A percentile compares a stretch with the other conserved stretches of the same genome.
These are phyloP conservation scores for Paramisgurnus dabryanus DNA, from an alignment of 2,113 vertebrate species.

Conservation along the genomic window DNA sequence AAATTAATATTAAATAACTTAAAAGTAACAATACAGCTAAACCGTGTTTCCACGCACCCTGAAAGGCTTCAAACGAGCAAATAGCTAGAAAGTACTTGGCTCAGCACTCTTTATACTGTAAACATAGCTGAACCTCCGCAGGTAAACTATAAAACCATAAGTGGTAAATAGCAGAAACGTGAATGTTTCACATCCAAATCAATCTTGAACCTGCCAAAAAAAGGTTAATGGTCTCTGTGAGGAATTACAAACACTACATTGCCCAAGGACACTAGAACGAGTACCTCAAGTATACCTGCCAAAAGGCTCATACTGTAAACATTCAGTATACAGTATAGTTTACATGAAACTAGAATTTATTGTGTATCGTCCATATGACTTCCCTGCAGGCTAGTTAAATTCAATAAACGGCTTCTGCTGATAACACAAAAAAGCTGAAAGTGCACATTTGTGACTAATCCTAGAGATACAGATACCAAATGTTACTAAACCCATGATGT, in stretches of 20 bases:
- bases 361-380: too few species aligned
- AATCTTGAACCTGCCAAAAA: not conserved
- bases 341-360: not conserved
- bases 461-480: not conserved
- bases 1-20: not conserved
- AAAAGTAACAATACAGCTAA: too few species aligned
- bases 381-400: not conserved
- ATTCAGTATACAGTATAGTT: not conserved
- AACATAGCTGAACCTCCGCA: not conserved
- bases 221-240: not conserved
- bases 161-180: not conserved
- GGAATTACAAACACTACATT: not conserved
- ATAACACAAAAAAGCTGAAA: too few species aligned
- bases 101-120: too few species aligned
- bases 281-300: not conserved
- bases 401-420: not conserved
- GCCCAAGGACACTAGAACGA: not conserved
- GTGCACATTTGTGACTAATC: not conserved
- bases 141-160: not conserved
- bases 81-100: not conserved
- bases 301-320: not conserved
- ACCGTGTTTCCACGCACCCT: not conserved
- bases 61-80: not conserved
- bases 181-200: conserved; percentile 17
- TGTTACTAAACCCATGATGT: not conserved